Base-by-base conservation (phyloP, 2,888 invertebrate genomes). In the Dolichopus griseipennis region DNA sequence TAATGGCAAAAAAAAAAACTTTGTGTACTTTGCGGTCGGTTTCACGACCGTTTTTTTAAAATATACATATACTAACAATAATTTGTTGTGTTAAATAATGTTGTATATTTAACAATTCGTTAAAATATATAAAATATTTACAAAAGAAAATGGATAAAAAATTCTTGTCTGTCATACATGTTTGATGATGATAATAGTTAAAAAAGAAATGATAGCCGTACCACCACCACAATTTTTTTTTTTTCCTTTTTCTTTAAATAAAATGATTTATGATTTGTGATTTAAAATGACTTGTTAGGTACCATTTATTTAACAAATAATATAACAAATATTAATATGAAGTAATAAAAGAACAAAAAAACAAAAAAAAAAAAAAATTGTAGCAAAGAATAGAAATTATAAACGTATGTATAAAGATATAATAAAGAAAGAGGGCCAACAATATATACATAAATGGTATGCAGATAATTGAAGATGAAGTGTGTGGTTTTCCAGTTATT, bases 221-320 rank as follows among this genome's bases (percentile, higher is more conserved):
- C n/a, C 18, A 52, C n/a, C 27, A 27, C 27, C 27, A 27, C 27
- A 27, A 27, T 27, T 2, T 27, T 27, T 27, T 27, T 27, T 27
- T 27, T 27, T 27, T 27, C 5, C 5, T 27, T 27, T 27, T 27
- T 27, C 5, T 27, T 27, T 2, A 27, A 52, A 52, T 52, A 52
- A n/a, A 52, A 52, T 52, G 52, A 52, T 52, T 52, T 52, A 52
- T 52, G 52, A n/a, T 52, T 52, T 52, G 52, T 52, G n/a, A 52
- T 52, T 52, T 52, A 18, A 52, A 52, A 52, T 52, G 15, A 52
- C 52, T 52, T 52, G 52, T 52, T 52, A 52, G 15, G 52, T 52
- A 52, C 15, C 15, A 52, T n/a, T 52, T 52, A 18, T 52, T 52
- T 18, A 18, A 52, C n/a, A 52, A 52, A 52, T 52, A 52, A 52